These are phyloP conservation scores for Troglohyphantes excavatus DNA, from an alignment of 2,888 invertebrate genomes.

Conservation along the genomic window DNA sequence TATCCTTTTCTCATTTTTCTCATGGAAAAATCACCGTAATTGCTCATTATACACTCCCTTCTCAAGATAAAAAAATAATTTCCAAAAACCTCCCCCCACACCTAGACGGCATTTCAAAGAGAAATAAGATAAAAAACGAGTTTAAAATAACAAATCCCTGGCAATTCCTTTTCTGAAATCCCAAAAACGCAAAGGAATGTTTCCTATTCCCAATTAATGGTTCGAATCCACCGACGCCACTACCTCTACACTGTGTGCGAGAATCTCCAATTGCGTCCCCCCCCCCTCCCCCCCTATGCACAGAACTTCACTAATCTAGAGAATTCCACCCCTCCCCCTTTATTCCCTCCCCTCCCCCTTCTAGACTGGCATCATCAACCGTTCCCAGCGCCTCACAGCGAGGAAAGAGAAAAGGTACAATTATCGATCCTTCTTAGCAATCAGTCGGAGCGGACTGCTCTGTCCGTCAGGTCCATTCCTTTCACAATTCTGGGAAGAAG, in stretches of 20 bases:
- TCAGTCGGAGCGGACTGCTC: slow-evolving; percentile 66
- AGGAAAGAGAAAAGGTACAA: slow-evolving; percentile 74
- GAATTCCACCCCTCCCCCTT: slow-evolving; percentile 44
- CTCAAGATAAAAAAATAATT: slow-evolving; percentile 20
- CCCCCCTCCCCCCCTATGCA: slow-evolving; percentile 2
- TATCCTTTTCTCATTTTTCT: background rate
- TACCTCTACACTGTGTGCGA: slow-evolving; percentile 76
- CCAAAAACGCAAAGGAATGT: slow-evolving; percentile 55
- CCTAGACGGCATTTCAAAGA: background rate
- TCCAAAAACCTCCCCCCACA: slow-evolving; percentile 8
- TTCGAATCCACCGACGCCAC: slow-evolving; percentile 48
- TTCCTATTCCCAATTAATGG: slow-evolving; percentile 75
- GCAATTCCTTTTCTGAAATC: slow-evolving; percentile 13
- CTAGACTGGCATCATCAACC: slow-evolving; percentile 54
- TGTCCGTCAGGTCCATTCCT: slow-evolving; percentile 68
- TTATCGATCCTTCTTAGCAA: slow-evolving; percentile 76
- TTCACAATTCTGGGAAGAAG: slow-evolving; percentile 65
- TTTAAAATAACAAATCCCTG: slow-evolving; percentile 31
- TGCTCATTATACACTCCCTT: slow-evolving; percentile 27
- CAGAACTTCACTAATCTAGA: slow-evolving; percentile 74
- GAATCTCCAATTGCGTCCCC: slow-evolving; percentile 66
- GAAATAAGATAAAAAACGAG: background rate
- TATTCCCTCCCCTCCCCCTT: slow-evolving; percentile 2
- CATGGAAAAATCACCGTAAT: background rate
- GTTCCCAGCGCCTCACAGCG: slow-evolving; percentile 68